phyloP scores from a whole-genome alignment of 2,888 invertebrate genomes.

The Bhutanitis thaidina region DNA sequence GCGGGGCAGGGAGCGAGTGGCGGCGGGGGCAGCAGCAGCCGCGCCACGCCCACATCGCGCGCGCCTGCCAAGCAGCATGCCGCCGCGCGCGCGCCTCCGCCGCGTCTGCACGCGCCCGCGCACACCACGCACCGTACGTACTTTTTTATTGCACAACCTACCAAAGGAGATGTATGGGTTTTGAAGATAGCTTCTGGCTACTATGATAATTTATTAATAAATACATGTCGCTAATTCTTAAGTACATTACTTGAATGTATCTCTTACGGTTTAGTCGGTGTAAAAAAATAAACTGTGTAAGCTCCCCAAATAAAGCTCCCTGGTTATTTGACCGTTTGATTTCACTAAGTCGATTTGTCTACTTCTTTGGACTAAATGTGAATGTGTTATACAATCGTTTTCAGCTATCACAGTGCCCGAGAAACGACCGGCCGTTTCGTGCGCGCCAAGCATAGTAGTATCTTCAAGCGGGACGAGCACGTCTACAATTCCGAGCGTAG shows the following conservation, averaged over 20 bases:
- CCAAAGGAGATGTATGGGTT: no score
- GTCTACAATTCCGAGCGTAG: constrained; percentile 23
- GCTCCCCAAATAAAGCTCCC: no score
- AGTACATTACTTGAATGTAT: no score
- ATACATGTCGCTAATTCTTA: no score
- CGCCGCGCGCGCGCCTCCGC: constrained; percentile 57
- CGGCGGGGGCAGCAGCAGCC: constrained; percentile 44
- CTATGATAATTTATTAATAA: no score
- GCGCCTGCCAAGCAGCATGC: constrained; percentile 52
- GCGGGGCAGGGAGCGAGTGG: constrained; percentile 13
- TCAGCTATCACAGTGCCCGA: constrained; percentile 28
- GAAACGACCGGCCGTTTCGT: constrained; percentile 30
- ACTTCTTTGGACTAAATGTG: no score
- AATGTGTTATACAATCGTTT: not conserved
- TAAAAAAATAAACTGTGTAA: no score
- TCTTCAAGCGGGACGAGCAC: not conserved
- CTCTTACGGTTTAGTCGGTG: no score
- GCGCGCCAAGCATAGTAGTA: constrained; percentile 20
- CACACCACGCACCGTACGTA: constrained; percentile 63
- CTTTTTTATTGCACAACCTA: no score
- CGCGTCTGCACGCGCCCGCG: constrained; percentile 78
- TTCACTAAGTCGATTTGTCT: no score
- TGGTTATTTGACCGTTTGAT: no score
- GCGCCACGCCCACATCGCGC: constrained; percentile 43
- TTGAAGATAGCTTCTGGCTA: no score